Evolutionary conservation across 2,797 vertebrate genomes (phyloP), one percentile per base, ranked within the genome.

Genomic region (Amphiprion clarkii): DNA sequence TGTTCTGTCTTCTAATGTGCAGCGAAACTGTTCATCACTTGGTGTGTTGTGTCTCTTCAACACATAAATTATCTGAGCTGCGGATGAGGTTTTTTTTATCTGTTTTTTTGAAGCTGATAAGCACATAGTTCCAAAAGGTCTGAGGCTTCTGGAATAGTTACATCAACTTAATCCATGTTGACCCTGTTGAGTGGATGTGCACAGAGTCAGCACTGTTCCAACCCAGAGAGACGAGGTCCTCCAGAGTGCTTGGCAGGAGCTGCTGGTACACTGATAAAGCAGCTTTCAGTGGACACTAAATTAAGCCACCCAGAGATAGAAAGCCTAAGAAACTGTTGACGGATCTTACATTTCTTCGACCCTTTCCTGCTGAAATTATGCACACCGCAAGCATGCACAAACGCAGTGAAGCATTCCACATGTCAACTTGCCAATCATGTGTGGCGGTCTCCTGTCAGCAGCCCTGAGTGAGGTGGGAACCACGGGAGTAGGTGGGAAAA

Each of bases 241-340:
- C 31, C 74, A 69, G 59, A 65, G 17, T 40, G 29, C 70, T 76
- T 77, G 74, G 78, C 84, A 64, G 66, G 16, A 67, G 78, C 79
- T 87, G 83, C 49, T 56, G 77, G 10, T 78, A 64, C 77, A 58
- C 75, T 75, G 84, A 88, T 86, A 78, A 88, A 88, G 53, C 67
- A 70, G 83, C 76, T 88, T 83, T 78, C 67, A 80, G 61, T 82
- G 57, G 76, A 31, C 66, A 44, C 72, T 80, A 80, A 82, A 82
- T 85, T 74, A 85, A 83, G 62, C 67, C 75, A 73, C 49, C 51
- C 67, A 33, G 51, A 77, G 79, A 81, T 78, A 72, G 64, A 83
- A 82, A 74, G 54, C 39, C 61, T 48, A 75, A 65, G 74, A 69
- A 79, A 55, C 44, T 12, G 19, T 39, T 31, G 36, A 67, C 42